Evolutionary conservation across 92 coral and sea anemone species (phyloP), one percentile per base, ranked within the genome.

Genomic region (Umimayanthus kanabou): DNA sequence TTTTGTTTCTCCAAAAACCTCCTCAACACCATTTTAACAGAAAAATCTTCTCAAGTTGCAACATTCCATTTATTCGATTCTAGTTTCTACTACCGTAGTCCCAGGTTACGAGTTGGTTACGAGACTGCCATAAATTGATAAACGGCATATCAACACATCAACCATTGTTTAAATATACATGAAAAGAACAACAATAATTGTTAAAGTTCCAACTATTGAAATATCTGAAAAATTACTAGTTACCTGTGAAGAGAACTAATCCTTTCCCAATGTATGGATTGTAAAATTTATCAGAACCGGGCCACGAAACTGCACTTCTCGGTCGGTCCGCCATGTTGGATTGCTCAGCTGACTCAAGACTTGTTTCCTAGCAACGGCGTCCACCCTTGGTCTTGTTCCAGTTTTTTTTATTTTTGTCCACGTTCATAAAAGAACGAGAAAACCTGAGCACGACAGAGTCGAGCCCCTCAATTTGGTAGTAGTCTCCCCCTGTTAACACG

Each of bases 251-350:
- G 43, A 97, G 85, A 18, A 97, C 96, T 76, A 93, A 91, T 75
- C 99, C 99, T 90, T 96, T 96, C 33, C 98, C 99, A 40, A 93
- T 93, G 80, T 92, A 90, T 15, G 99, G 98, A 80, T 93, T 95
- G 55, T 97, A 95, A 88, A 92, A 97, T 90, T 91, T 95, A 88
- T 97, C 96, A 4, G 99, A 97, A 66, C 97, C 98, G 67, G 89
- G 87, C 92, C 96, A 93, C 33, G 94, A 89, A 55, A 93, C 88
- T 20, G 84, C 92, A 29, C 84, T 80, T 83, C 80, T 55, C n/a
- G 87, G 90, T 89, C 78, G 89, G 90, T 93, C 90, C 77, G 93
- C 93, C 98, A 95, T 95, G 39, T 91, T 93, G 90, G 74, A 81
- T 70, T 67, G 58, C 91, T 43, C 84, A 87, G 90, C 78, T 86